phyloP scores from a whole-genome alignment of 2,113 vertebrate genomes.

The Cyanoramphus novaezelandiae region DNA sequence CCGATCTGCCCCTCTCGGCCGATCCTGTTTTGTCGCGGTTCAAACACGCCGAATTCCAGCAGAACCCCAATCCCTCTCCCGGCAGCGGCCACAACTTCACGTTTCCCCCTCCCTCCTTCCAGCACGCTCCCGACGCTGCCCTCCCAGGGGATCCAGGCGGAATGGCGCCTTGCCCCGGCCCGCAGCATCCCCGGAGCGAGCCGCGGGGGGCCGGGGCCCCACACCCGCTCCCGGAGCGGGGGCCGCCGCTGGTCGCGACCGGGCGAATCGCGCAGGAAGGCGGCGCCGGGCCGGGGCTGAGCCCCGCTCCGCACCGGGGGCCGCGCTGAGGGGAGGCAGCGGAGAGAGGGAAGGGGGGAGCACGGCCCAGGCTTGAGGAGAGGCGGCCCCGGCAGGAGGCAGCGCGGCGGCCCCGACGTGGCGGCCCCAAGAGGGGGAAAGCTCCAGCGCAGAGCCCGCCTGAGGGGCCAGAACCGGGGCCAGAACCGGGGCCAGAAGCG shows the following conservation, averaged over 20 bases:
- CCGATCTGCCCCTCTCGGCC: neutral
- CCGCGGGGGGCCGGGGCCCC: neutral
- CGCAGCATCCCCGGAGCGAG: neutral
- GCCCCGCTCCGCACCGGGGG: neutral
- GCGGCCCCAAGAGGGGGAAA: neutral
- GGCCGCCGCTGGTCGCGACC: neutral
- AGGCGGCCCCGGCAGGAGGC: neutral
- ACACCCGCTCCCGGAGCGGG: neutral
- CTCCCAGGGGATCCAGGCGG: neutral
- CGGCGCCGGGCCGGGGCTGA: neutral
- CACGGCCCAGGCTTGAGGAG: neutral
- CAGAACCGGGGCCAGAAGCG: too few relatives aligned
- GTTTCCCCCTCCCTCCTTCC: neutral
- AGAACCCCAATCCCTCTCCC: neutral
- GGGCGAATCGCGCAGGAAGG: neutral
- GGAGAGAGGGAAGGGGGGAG: too few relatives aligned
- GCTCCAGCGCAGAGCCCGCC: neutral
- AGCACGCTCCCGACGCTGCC: neutral
- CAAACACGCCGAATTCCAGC: neutral
- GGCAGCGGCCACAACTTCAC: slow-evolving; percentile 14
- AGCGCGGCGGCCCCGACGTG: neutral
- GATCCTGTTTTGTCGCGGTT: neutral
- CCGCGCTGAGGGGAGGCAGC: neutral
- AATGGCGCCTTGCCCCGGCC: neutral
- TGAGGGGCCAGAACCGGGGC: neutral